Base-by-base conservation (phyloP, 2,888 invertebrate genomes). In the Morpho deidamia region DNA sequence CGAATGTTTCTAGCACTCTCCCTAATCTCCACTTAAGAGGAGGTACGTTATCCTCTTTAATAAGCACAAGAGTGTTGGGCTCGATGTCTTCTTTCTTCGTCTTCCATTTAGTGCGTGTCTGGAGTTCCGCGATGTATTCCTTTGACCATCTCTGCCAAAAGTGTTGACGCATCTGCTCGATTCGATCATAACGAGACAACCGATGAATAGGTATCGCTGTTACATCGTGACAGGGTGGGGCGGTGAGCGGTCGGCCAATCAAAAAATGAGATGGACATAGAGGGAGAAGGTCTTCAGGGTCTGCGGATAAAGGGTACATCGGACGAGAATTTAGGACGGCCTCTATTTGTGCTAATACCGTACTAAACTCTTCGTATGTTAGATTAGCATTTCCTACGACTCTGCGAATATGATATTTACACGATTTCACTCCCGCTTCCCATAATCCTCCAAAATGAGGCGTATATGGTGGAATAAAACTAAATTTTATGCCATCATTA, bases 281-380 rank as follows among this genome's bases (percentile, higher is more conserved):
- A n/a, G 44, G 11, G 44, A 44, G 32, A 44, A 8, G n/a, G 23
- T 50, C 49, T 11, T 42, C n/a, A 34, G 42, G 53, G 39, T 52
- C 47, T 14, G 53, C 37, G 8, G 60, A 54, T 38, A 61, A 35
- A 37, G 53, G 59, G 37, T 11, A 14, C 9, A 61, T 33, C 42
- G 61, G 61, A 32, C 61, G 53, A 40, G 56, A 57, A 34, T 61
- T 61, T 11, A 61, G 51, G 12, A 55, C 39, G 10, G 55, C 56
- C 41, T 59, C 59, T 7, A 61, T 43, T 32, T 61, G 55, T 39
- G 48, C 34, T 12, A 61, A 55, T 12, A 56, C 48, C 9, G 53
- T 61, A 7, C 35, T 35, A 8, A 58, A 51, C 41, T 58, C 49
- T 32, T 52, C 51, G 14, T 38, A 58, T 11, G 53, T 53, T 2